These are phyloP conservation scores for Craterocephalus amniculus DNA, from an alignment of 2,797 vertebrate genomes.

Conservation along the genomic window DNA sequence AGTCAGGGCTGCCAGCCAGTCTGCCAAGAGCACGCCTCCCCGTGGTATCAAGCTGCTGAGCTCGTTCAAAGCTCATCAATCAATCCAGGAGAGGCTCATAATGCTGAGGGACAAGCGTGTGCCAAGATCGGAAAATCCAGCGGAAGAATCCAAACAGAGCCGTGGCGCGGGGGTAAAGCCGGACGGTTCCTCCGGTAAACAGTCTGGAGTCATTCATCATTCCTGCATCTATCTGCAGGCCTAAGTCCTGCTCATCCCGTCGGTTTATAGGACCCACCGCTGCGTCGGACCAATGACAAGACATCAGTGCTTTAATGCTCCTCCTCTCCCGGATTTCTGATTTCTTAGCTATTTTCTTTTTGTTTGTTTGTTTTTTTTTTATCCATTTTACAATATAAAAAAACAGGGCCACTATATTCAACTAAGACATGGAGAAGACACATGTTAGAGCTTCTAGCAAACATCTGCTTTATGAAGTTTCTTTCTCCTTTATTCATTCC, in stretches of 20 bases:
- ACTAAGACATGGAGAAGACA: not conserved
- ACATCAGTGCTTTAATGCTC: not conserved
- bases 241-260: not conserved
- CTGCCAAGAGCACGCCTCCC: conserved; percentile 7
- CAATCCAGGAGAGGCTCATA: not conserved
- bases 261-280: conserved; percentile 1
- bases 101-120: not conserved
- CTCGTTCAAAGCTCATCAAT: conserved; percentile 21
- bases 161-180: not conserved
- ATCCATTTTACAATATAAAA: too few species aligned
- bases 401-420: not conserved
- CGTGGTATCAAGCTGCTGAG: conserved; percentile 4
- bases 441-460: too few species aligned
- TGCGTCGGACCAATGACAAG: conserved; percentile 1
- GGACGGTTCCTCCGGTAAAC: conserved; percentile 16
- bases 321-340: not conserved
- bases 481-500: too few species aligned
- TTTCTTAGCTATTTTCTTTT: not conserved
- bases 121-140: conserved; percentile 3
- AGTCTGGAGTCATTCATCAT: conserved; percentile 9
- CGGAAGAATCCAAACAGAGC: conserved; percentile 18
- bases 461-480: too few species aligned
- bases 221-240: not conserved
- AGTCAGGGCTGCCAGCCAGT: conserved; percentile 33
- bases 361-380: too few species aligned